A percentile compares a stretch with the other conserved stretches of the same genome.
Conservation (phyloP, 1,140 invertebrate genomes). For the Arctopsyche grandis region DNA sequence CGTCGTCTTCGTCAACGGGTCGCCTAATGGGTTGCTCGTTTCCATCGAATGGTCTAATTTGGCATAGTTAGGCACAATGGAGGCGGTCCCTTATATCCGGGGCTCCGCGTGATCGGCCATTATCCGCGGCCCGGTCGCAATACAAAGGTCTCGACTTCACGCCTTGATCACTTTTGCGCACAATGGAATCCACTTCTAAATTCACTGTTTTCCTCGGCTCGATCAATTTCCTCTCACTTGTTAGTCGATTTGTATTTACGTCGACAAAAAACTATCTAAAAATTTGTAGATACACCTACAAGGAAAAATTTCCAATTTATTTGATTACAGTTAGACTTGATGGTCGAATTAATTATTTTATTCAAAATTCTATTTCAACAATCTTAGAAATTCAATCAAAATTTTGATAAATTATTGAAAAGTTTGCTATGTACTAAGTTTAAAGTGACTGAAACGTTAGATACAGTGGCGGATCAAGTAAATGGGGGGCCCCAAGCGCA, state of each 20-base stretch:
- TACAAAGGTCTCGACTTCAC: conserved; percentile 28
- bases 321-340: no score
- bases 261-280: no score
- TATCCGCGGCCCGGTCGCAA: conserved; percentile 12
- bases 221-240: conserved; percentile 27
- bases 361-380: no score
- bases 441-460: no score
- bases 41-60: conserved; percentile 35
- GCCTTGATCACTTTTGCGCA: conserved; percentile 15
- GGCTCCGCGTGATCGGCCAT: conserved; percentile 27
- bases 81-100: conserved; percentile 23
- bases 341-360: no score
- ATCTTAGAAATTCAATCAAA: no score
- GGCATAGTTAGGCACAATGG: conserved; percentile 33
- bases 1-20: not conserved
- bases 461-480: no score
- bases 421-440: no score
- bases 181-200: not conserved
- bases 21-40: conserved; percentile 29
- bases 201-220: conserved; percentile 14
- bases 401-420: no score
- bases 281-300: no score
- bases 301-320: no score
- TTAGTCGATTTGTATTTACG: conserved; percentile 7
- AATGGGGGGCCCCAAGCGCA: no score